Evolutionary conservation across 2,888 invertebrate species (phyloP), one percentile per base, ranked within the genome.

Genomic region (Seira ritae): DNA sequence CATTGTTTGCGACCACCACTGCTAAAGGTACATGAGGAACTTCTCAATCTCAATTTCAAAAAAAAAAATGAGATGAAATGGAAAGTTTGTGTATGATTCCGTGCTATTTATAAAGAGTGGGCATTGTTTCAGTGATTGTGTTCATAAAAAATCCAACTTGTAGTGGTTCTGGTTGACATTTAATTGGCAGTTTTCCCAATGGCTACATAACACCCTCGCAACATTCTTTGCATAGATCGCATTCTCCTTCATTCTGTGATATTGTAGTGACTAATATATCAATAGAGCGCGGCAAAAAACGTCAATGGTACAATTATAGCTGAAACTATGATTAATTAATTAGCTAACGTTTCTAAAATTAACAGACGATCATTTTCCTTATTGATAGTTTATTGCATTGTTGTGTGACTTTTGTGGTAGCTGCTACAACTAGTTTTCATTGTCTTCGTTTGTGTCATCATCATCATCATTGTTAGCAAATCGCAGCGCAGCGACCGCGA

Each of bases 31-130:
- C 50, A 22, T 22, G 20, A 22, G 70, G 24, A 67, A 12, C 23
- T 67, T 67, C 69, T 17, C 31, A 31, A 12, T 4, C n/a, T 23
- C 22, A 50, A 23, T 55, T 46, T 60, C 8, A 17, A 31, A 60
- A 15, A 60, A 3, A 20, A 71, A 42, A 42, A 42, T 42, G 6
- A 12, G 70, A 71, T 55, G 71, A 71, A 71, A 71, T 71, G 23
- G 71, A 71, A 71, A 71, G 71, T 71, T 71, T 71, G 17, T 2
- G n/a, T 67, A 67, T 24, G n/a, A n/a, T 71, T 71, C 24, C 31
- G 8, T 22, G 15, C 0, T 20, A 46, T 22, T 10, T 19, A n/a
- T 68, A n/a, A n/a, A n/a, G n/a, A 37, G 31, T 19, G 17, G 19
- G 10, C 37, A 68, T 20, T 68, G 68, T 37, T 37, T 50, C 1